A percentile compares a stretch with the other conserved stretches of the same genome.
Evolutionary conservation across 1,140 invertebrate genomes (phyloP).

Genomic region (Colletes gigas): DNA sequence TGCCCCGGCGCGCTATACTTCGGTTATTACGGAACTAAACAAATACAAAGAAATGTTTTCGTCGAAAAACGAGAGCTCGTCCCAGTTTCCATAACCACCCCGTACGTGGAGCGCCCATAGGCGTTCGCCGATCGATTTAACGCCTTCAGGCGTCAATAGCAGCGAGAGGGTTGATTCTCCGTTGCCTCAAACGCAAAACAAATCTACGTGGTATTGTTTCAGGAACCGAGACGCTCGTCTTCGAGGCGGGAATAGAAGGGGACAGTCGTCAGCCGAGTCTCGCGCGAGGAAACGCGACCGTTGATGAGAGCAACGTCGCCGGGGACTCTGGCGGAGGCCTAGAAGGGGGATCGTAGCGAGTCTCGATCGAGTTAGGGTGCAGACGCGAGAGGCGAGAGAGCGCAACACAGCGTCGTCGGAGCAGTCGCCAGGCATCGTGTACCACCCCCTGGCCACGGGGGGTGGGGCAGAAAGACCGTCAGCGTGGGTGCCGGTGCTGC

Average conservation of each 20-base stretch:
- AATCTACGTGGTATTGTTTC: no score
- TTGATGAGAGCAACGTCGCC: not conserved
- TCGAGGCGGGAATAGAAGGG: not conserved
- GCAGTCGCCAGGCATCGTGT: conserved; percentile 67
- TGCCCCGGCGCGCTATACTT: no score
- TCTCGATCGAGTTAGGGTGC: not conserved
- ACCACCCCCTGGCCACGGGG: conserved; percentile 77
- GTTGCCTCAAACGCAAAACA: no score
- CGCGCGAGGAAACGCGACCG: not conserved
- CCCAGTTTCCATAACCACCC: no score
- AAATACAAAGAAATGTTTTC: no score
- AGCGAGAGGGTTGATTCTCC: no score
- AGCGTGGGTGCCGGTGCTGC: conserved; percentile 78
- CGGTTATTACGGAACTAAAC: no score
- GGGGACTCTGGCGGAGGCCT: not conserved
- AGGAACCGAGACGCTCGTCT: not conserved
- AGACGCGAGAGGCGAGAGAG: conserved; percentile 30
- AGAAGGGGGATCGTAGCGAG: not conserved
- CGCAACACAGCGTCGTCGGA: conserved; percentile 44
- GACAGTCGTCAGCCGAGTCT: not conserved
- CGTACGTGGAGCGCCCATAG: no score
- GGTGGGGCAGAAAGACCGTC: conserved; percentile 77
- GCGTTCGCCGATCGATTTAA: no score
- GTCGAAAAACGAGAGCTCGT: no score
- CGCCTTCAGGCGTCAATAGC: no score